Evolutionary conservation across 2,797 vertebrate genomes (phyloP), one percentile per base, ranked within the genome.

Genomic region (Glossophaga mutica): DNA sequence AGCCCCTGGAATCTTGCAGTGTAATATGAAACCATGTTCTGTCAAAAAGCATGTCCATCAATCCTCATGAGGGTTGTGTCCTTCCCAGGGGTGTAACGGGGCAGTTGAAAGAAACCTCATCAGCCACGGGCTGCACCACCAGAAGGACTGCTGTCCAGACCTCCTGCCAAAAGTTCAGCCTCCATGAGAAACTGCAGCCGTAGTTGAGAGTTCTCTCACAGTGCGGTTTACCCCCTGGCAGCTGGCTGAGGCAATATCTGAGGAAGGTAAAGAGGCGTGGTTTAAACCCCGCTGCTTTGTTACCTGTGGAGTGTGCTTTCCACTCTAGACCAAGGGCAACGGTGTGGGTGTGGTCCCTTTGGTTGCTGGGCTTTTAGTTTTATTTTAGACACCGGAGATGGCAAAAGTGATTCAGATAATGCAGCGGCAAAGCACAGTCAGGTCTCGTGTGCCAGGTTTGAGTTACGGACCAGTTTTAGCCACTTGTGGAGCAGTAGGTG

Each of bases 11-110:
- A 82, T 96, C 96, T 90, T 96, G 94, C 94, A 93, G 97, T 96
- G 70, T 97, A 57, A 97, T 97, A 68, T 96, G 96, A 97, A 97
- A 97, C 97, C 96, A 37, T 95, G 96, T 97, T 97, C 96, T 97
- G 95, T 96, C 92, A 91, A 94, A 96, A 96, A 97, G 93, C 96
- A 88, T 96, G 97, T 96, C 97, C 97, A 96, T 95, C 97, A 90
- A 97, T 98, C 97, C 97, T 98, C 97, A 97, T 95, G 96, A 98
- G 97, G 97, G 97, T 97, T 97, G 97, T 98, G 97, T 98, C 97
- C 97, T 98, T 97, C 97, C 97, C 97, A 97, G 97, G 97, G 97
- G 96, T 97, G 96, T 97, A 98, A 97, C 97, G 96, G 97, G 97
- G 97, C 97, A 98, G 94, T 97, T 97, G 97, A 97, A 97, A 98